Evolutionary conservation across 2,113 vertebrate species (phyloP).

Genomic region (Macroglossus sobrinus): DNA sequence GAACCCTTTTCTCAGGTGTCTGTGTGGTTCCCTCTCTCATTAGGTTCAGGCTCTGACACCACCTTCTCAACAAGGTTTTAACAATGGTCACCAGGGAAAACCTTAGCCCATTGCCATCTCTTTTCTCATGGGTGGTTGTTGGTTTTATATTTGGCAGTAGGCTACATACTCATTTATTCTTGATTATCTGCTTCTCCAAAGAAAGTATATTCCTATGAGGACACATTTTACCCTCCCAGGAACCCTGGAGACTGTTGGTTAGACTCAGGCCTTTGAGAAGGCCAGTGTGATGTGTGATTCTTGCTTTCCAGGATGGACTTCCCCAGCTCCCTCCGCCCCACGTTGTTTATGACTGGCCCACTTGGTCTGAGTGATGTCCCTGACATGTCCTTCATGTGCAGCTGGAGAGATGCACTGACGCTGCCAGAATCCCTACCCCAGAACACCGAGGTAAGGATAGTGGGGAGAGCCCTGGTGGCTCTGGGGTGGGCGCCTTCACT

Average conservation of each 20-base stretch:
- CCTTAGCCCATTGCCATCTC: background rate
- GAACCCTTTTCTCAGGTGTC: background rate
- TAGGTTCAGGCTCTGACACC: background rate
- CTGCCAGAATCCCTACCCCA: constrained; percentile 4
- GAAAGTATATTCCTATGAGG: background rate
- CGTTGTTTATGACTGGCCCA: constrained; percentile 6
- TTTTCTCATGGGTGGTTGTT: background rate
- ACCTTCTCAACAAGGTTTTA: background rate
- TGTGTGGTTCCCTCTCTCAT: background rate
- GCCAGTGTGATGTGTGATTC: accelerated
- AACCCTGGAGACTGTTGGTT: background rate
- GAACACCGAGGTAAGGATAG: constrained; percentile 25
- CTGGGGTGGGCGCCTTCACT: accelerated
- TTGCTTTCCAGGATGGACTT: constrained; percentile 68
- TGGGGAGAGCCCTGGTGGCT: background rate
- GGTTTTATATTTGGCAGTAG: background rate
- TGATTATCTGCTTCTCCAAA: background rate
- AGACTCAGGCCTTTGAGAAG: background rate
- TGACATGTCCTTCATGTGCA: constrained; percentile 62
- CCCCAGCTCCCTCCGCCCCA: constrained; percentile 55
- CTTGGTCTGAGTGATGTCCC: constrained; percentile 56
- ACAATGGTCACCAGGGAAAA: background rate
- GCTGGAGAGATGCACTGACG: constrained; percentile 55
- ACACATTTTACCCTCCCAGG: background rate
- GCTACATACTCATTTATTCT: background rate